These are phyloP conservation scores for Pachyuromys duprasi DNA, from an alignment of 2,797 vertebrate species.

Conservation along the genomic window DNA sequence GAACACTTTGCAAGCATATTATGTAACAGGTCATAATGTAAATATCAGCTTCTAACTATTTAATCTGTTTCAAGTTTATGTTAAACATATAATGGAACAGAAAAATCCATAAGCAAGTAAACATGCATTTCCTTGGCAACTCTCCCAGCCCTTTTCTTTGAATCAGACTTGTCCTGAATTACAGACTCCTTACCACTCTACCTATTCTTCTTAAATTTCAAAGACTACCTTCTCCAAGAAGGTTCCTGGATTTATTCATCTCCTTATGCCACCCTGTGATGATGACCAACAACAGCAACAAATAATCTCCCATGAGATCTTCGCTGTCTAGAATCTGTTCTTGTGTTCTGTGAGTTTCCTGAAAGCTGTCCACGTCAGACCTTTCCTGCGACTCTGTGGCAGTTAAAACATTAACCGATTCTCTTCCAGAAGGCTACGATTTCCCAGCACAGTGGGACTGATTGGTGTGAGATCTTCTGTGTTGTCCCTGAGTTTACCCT, in stretches of 20 bases:
- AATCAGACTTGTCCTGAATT: background rate
- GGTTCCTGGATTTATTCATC: background rate
- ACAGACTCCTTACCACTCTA: background rate
- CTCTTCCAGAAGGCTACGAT: background rate
- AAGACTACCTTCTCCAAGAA: background rate
- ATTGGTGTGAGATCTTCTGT: background rate
- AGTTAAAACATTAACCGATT: background rate
- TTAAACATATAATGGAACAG: background rate
- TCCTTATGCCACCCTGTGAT: background rate
- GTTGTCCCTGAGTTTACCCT: background rate
- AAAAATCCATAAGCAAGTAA: conserved; percentile 16
- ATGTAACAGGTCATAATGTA: conserved; percentile 8
- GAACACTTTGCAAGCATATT: conserved; percentile 57
- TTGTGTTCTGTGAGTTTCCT: background rate
- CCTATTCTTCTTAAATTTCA: background rate
- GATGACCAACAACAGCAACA: background rate
- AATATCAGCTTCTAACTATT: conserved; percentile 44
- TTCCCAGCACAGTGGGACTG: background rate
- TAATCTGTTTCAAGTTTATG: conserved; percentile 54
- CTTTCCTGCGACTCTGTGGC: background rate
- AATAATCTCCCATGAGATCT: background rate
- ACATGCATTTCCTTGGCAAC: background rate
- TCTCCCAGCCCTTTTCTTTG: conserved; percentile 13
- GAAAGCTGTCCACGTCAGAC: background rate
- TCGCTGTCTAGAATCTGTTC: background rate